phyloP scores from a whole-genome alignment of 2,797 vertebrate species.

The Acipenser transmontanus region DNA sequence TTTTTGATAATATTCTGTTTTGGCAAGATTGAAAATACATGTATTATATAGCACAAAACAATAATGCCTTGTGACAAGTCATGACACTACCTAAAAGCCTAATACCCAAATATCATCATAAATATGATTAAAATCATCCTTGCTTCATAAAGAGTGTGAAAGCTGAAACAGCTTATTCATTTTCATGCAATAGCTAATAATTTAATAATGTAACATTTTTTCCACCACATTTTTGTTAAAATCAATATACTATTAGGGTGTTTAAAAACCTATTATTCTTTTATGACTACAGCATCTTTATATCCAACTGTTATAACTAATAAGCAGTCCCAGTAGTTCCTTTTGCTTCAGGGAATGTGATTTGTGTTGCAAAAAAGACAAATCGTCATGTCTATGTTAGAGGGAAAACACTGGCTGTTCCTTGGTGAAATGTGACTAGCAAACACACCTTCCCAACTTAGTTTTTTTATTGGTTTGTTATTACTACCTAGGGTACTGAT shows the following conservation, averaged over 20 bases:
- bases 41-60: too few relatives aligned
- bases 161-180: background rate
- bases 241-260: background rate
- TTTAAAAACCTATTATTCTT: background rate
- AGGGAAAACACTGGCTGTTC: background rate
- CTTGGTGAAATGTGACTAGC: background rate
- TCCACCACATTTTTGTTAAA: background rate
- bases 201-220: background rate
- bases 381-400: background rate
- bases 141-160: background rate
- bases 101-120: background rate
- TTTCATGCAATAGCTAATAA: background rate
- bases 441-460: constrained; percentile 1
- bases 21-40: too few relatives aligned
- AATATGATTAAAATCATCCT: background rate
- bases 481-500: constrained; percentile 35
- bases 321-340: background rate
- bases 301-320: background rate
- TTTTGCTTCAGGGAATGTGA: background rate
- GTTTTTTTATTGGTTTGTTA: constrained; percentile 25
- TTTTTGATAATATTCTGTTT: too few relatives aligned
- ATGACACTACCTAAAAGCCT: background rate
- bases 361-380: background rate
- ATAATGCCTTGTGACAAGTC: too few relatives aligned
- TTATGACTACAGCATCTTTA: background rate